Percentiles rank a stretch among this genome's conserved stretches.
Conservation (phyloP, 1,140 invertebrate genomes). For the Eriocheir sinensis region DNA sequence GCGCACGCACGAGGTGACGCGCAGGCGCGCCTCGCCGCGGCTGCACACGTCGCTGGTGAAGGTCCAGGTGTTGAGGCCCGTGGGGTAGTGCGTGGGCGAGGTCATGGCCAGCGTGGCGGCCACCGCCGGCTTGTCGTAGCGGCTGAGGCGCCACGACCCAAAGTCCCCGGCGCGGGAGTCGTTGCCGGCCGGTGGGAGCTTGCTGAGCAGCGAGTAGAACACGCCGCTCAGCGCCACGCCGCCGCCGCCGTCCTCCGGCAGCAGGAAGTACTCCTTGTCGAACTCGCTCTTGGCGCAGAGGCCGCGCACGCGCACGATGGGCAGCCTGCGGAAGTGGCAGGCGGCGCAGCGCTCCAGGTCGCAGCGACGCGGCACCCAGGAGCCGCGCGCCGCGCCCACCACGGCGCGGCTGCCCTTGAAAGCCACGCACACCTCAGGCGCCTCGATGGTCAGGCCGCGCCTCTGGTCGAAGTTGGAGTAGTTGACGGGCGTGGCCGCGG, state of each 20-base stretch:
- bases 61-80: constrained; percentile 60
- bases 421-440: constrained; percentile 52
- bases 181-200: neutral
- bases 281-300: constrained; percentile 61
- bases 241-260: neutral
- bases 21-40: neutral
- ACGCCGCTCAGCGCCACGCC: constrained; percentile 38
- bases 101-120: constrained; percentile 47
- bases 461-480: constrained; percentile 48
- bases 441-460: constrained; percentile 49
- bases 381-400: constrained; percentile 1
- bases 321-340: constrained; percentile 48
- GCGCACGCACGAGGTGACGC: constrained; percentile 63
- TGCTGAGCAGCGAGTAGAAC: constrained; percentile 54
- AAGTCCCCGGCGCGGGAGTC: constrained; percentile 32
- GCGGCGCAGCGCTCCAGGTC: constrained; percentile 45
- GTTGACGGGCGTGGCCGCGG: neutral
- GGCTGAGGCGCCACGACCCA: constrained; percentile 57
- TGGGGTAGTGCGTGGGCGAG: constrained; percentile 64
- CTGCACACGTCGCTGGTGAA: constrained; percentile 60
- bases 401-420: constrained; percentile 55
- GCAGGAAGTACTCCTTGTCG: constrained; percentile 61
- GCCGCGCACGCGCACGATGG: constrained; percentile 51
- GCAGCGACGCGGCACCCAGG: constrained; percentile 43
- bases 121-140: constrained; percentile 38